A percentile compares a stretch with the other conserved stretches of the same genome.
These are phyloP conservation scores for Sphenopsis melanotis DNA, from an alignment of 2,797 vertebrate genomes.

Conservation along the genomic window DNA sequence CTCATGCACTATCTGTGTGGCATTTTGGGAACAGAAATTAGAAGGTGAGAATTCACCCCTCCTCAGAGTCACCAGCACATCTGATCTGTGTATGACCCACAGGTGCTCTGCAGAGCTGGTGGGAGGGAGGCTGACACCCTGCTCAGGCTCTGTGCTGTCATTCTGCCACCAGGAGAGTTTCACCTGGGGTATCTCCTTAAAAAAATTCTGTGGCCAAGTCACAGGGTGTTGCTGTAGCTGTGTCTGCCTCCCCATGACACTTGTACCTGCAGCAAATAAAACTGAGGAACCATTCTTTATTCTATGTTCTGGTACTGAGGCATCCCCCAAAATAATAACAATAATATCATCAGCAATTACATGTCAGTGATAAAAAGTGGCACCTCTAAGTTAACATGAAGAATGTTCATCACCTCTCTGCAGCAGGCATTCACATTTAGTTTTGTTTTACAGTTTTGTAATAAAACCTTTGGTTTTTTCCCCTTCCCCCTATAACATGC, in stretches of 20 bases:
- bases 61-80: not conserved
- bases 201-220: not conserved
- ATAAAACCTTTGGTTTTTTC: conserved; percentile 1
- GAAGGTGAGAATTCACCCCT: not conserved
- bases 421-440: not conserved
- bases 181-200: not conserved
- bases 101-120: not conserved
- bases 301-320: not conserved
- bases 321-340: not conserved
- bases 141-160: not conserved
- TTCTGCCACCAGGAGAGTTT: not conserved
- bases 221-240: not conserved
- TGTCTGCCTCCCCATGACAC: not conserved
- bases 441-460: not conserved
- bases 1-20: not conserved
- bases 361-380: not conserved
- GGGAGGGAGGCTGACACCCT: not conserved
- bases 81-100: not conserved
- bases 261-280: not conserved
- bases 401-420: not conserved
- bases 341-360: not conserved
- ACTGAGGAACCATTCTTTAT: not conserved
- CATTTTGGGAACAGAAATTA: not conserved
- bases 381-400: not conserved
- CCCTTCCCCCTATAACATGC: not conserved